Evolutionary conservation across 1,140 invertebrate genomes (phyloP), one percentile per base, ranked within the genome.

Genomic region (Drosophila serrata): DNA sequence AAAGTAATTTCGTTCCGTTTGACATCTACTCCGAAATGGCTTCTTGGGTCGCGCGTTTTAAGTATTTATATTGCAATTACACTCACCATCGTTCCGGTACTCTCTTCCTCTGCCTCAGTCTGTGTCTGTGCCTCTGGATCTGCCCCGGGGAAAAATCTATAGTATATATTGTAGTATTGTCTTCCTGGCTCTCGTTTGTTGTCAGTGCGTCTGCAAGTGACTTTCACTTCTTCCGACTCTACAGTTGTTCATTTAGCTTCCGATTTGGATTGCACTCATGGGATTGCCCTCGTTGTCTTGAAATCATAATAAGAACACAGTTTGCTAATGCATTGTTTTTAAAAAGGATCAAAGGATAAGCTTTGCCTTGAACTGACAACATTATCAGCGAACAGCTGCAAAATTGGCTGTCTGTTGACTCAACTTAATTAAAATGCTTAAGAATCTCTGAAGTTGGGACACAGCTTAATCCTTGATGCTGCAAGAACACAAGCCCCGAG

Each of bases 11-110:
- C 51, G 62, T 74, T 69, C 69, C 46, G 67, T 69, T 70, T 87
- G 60, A 74, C 80, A 74, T 82, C 62, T 64, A 53, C 53, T 80
- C 49, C 61, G 39, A 46, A 77, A 80, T 64, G 84, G 80, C 80
- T 87, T 88, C 75, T 63, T 39, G 29, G 40, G 40, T 27, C 49
- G 60, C 33, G 40, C 49, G 31, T 43, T 86, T 78, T 65, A 68
- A 87, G 68, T 80, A 84, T 84, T 87, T 80, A 74, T 65, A 75
- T 70, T 84, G 68, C 77, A 80, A 84, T 87, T 84, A 84, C 42
- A 76, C 64, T 59, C 60, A 68, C 59, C 62, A 82, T 68, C 48
- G 29, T 76, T 31, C 46, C 33, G 37, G 37, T 61, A 57, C 29
- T 37, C 24, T 48, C 27, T 15, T 49, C 27, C 17, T 49, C 19